Percentiles rank a stretch among this genome's conserved stretches.
phyloP scores from a whole-genome alignment of 2,797 vertebrate genomes.

The Enteromius anoplus region DNA sequence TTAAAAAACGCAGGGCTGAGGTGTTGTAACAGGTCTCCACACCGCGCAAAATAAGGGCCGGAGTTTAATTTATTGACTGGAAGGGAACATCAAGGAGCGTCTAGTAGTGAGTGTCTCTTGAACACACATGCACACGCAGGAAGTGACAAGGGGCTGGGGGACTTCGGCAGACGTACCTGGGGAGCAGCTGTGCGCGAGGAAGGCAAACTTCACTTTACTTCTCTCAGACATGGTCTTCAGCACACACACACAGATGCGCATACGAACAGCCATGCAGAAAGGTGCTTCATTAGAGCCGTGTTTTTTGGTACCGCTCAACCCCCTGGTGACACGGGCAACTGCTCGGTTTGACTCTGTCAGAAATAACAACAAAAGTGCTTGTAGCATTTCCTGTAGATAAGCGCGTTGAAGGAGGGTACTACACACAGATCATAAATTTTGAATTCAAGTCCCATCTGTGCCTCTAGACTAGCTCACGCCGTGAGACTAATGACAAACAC shows the following conservation, averaged over 20 bases:
- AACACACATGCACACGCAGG: constrained; percentile 61
- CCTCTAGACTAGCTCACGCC: constrained; percentile 58
- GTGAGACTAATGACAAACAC: constrained; percentile 68
- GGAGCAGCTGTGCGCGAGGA: constrained; percentile 67
- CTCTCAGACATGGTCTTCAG: constrained; percentile 42
- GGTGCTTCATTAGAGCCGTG: constrained; percentile 70
- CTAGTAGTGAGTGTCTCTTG: constrained; percentile 66
- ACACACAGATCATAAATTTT: constrained; percentile 76
- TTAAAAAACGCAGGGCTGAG: constrained; percentile 85
- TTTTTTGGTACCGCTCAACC: constrained; percentile 63
- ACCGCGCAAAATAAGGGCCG: constrained; percentile 78
- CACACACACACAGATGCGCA: constrained; percentile 35
- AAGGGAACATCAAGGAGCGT: constrained; percentile 78
- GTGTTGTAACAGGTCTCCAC: constrained; percentile 94
- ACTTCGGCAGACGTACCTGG: constrained; percentile 66
- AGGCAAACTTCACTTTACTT: constrained; percentile 71
- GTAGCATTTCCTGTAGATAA: constrained; percentile 67
- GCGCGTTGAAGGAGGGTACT: constrained; percentile 63
- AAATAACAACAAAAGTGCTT: constrained; percentile 68
- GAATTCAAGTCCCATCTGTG: constrained; percentile 70
- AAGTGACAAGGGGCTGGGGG: constrained; percentile 68
- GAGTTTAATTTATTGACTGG: constrained; percentile 83
- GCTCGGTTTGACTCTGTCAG: constrained; percentile 66
- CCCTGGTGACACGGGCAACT: constrained; percentile 65
- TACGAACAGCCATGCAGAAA: constrained; percentile 57